Conservation (phyloP, 2,113 vertebrate genomes). For the Hemichromis elongatus region DNA sequence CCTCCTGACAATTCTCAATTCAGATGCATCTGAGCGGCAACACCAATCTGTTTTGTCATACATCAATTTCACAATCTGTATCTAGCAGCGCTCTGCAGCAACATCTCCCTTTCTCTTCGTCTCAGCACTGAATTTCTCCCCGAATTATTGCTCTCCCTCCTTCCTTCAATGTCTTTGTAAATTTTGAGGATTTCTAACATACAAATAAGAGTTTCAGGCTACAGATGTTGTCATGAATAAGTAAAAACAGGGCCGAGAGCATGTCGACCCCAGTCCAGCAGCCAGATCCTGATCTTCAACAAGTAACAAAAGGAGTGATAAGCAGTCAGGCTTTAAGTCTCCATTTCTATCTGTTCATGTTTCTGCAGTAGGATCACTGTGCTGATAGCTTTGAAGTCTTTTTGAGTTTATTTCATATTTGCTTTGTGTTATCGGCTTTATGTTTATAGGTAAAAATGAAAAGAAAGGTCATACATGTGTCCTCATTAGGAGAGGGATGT, state of each 20-base stretch:
- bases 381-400: not conserved
- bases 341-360: not conserved
- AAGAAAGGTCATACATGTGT: not conserved
- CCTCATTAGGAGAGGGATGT: not conserved
- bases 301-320: not conserved
- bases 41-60: slow-evolving; percentile 41
- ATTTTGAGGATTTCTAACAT: not conserved
- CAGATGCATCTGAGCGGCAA: slow-evolving; percentile 37
- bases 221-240: not conserved
- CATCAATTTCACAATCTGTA: slow-evolving; percentile 45
- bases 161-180: not conserved
- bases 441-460: not conserved
- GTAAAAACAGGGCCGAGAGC: not conserved
- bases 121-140: not conserved
- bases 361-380: not conserved
- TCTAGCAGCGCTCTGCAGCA: not conserved
- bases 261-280: not conserved
- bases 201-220: not conserved
- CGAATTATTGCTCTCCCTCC: not conserved
- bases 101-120: not conserved
- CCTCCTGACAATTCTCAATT: slow-evolving; percentile 26
- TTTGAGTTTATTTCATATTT: not conserved
- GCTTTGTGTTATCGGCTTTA: not conserved
- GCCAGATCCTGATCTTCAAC: not conserved
- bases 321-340: not conserved